Base-by-base conservation (phyloP, 2,113 vertebrate genomes). In the Ptychochromis oligacanthus region DNA sequence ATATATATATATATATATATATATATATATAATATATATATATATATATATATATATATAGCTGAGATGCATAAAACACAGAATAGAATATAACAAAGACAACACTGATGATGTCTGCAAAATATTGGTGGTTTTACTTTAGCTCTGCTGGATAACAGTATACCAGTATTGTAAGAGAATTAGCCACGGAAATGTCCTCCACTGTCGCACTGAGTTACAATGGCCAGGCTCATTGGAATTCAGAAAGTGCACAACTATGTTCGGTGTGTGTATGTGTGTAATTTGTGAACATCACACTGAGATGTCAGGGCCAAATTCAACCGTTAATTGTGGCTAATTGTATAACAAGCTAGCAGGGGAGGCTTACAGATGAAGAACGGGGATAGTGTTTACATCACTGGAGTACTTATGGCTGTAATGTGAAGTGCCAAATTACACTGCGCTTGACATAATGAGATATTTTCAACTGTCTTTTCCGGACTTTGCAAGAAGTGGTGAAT, bases 241-340 rank as follows among this genome's bases (percentile, higher is more conserved):
- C 83, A 87, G 36, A 70, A 46, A 67, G 72, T 38, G 40, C 13
- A 15, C 12, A 4, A 40, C 49, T 82, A 77, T 75, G 64, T 84
- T 89, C 34, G 20, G 57, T 79, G 77, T 57, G 81, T 90, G 64
- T 76, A 17, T 80, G 77, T 79, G 85, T 70, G 77, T 79, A 83
- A 84, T 64, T 86, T 67, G 60, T 18, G 59, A 85, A 87, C 87
- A 84, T 82, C 83, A 80, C 58, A 28, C 81, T 77, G 74, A 83
- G 84, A 88, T 83, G 81, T 85, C 82, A 55, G 77, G 85, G 84
- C 88, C 82, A 89, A 92, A 91, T 89, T 86, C 62, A 86, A 92
- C 84, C 89, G 81, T 84, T 91, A 92, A 88, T 93, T 93, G 83
- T 82, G 81, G 83, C 72, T 89, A 84, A 90, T 88, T 93, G 84